These are phyloP conservation scores for Ceratosolen solmsi DNA, from an alignment of 1,140 invertebrate genomes.

Conservation along the genomic window DNA sequence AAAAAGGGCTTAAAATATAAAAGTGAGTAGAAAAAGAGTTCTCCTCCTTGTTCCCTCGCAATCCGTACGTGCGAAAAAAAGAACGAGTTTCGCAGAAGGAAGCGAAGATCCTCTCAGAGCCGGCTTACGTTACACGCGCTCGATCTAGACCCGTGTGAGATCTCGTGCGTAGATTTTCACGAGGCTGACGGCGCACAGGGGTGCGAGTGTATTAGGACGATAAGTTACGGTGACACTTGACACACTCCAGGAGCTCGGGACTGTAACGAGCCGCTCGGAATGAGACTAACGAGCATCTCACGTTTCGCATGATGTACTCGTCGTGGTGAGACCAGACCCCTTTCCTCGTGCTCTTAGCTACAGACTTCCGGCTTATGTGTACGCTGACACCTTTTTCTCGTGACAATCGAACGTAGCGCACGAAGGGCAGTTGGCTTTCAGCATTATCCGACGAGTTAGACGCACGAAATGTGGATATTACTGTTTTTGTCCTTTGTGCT, in stretches of 20 bases:
- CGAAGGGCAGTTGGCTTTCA: background rate
- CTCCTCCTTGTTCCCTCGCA: background rate
- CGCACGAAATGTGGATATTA: too few species aligned
- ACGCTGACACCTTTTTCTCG: too few species aligned
- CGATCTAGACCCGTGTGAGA: background rate
- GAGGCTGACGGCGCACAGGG: background rate
- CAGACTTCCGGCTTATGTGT: background rate
- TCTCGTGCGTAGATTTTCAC: too few species aligned
- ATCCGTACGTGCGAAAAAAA: background rate
- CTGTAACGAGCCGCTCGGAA: constrained; percentile 61
- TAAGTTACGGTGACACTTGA: constrained; percentile 63
- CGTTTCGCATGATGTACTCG: constrained; percentile 50
- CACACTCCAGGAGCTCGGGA: constrained; percentile 53
- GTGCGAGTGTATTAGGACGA: constrained; percentile 6
- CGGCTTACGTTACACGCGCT: background rate
- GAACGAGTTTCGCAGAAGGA: background rate
- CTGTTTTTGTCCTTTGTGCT: too few species aligned
- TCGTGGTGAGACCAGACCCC: background rate
- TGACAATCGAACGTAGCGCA: too few species aligned
- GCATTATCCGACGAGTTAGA: too few species aligned
- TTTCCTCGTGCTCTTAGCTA: background rate
- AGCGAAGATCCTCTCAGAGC: background rate
- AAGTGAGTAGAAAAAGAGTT: background rate
- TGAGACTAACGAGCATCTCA: constrained; percentile 63
- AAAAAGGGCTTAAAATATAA: background rate